Conservation (phyloP, 2,888 invertebrate species). For the Macrosiphum euphorbiae region DNA sequence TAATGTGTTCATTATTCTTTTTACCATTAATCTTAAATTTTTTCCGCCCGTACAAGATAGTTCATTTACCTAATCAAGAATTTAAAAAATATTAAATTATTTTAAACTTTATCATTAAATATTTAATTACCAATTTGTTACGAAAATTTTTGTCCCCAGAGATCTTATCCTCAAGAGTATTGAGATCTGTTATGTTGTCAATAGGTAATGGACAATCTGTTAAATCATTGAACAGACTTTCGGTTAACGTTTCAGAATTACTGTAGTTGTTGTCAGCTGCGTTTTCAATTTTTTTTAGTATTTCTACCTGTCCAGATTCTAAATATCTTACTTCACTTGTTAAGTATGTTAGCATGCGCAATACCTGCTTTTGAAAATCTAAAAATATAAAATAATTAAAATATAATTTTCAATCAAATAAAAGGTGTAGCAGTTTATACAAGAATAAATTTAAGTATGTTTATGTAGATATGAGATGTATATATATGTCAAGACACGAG, state of each 20-base stretch:
- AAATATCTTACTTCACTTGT: neutral
- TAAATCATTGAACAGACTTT: neutral
- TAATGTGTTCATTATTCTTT: neutral
- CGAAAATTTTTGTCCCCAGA: neutral
- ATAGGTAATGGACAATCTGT: neutral
- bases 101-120: neutral
- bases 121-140: constrained; percentile 13
- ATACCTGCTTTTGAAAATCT: constrained; percentile 29
- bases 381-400: neutral
- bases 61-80: neutral
- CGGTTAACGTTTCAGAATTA: neutral
- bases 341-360: constrained; percentile 11
- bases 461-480: neutral
- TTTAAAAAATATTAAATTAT: neutral
- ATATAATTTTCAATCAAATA: neutral
- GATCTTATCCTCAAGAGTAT: neutral
- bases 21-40: constrained; percentile 1
- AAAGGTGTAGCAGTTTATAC: neutral
- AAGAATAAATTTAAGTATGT: neutral
- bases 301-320: neutral
- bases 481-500: too few species aligned
- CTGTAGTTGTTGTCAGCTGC: neutral
- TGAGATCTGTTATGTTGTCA: neutral
- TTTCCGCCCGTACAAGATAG: neutral
- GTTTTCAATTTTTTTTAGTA: constrained; percentile 1